A percentile compares a stretch with the other conserved stretches of the same genome.
Evolutionary conservation across 2,113 vertebrate species (phyloP).

Genomic region (Falco punctatus): DNA sequence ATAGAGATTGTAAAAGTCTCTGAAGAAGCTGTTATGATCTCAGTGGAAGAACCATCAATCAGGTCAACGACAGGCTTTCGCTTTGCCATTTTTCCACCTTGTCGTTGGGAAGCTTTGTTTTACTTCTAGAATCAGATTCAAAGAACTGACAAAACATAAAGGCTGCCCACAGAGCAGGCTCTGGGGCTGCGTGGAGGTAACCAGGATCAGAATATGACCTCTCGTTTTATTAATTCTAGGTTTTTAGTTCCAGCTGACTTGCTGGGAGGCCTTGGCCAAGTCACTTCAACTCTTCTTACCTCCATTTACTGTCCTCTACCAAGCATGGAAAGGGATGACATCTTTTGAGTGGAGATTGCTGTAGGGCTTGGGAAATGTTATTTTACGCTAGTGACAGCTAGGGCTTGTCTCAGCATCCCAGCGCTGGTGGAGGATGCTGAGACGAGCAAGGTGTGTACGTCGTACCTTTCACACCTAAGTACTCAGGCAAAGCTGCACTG

Average conservation of each 20-base stretch:
- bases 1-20: constrained; percentile 71
- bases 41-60: constrained; percentile 47
- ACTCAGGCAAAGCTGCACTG: accelerated
- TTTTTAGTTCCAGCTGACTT: background rate
- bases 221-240: background rate
- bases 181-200: background rate
- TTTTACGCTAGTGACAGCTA: background rate
- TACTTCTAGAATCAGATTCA: background rate
- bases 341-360: background rate
- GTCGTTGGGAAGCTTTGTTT: background rate
- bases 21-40: constrained; percentile 66
- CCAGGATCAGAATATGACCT: background rate
- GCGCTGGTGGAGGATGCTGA: background rate
- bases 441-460: background rate
- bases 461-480: background rate
- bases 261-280: background rate
- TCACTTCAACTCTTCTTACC: background rate
- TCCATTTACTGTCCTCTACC: background rate
- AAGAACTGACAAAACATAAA: background rate
- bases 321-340: background rate
- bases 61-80: background rate
- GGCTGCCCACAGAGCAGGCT: background rate
- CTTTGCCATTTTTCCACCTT: constrained; percentile 30
- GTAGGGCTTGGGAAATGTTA: background rate
- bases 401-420: background rate